phyloP scores from a whole-genome alignment of 2,888 invertebrate genomes.

The Watsonalla binaria region DNA sequence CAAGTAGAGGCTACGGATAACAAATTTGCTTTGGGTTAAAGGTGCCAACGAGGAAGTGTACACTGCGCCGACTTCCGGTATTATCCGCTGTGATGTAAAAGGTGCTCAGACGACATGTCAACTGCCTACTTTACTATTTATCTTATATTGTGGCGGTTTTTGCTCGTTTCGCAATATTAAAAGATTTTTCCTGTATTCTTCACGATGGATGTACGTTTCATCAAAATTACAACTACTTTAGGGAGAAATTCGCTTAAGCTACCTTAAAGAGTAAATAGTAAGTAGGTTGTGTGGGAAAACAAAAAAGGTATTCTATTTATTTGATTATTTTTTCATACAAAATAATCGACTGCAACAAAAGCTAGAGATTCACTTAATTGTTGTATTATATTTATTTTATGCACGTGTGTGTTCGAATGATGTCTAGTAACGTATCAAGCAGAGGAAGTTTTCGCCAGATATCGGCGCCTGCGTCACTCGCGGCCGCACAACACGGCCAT shows the following conservation, averaged over 20 bases:
- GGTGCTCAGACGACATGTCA: conserved; percentile 17
- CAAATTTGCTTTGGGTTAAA: conserved; percentile 25
- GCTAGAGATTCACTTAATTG: too few species aligned
- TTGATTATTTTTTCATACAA: too few species aligned
- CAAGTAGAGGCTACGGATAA: conserved; percentile 14
- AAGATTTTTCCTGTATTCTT: too few species aligned
- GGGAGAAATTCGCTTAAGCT: too few species aligned
- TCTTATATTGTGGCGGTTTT: conserved; percentile 11
- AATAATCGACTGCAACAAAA: too few species aligned
- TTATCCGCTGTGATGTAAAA: conserved; percentile 35
- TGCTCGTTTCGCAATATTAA: not conserved
- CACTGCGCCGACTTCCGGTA: conserved; percentile 33
- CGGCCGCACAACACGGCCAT: conserved; percentile 3
- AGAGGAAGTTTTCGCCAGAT: conserved; percentile 5
- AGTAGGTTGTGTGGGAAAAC: too few species aligned
- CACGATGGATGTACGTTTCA: too few species aligned
- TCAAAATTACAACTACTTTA: too few species aligned
- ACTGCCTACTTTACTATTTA: conserved; percentile 12
- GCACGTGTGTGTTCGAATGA: too few species aligned
- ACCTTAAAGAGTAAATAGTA: too few species aligned
- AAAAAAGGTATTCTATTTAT: too few species aligned
- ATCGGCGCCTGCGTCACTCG: conserved; percentile 11
- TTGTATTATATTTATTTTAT: too few species aligned
- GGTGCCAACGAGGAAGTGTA: conserved; percentile 43
- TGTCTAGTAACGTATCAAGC: not conserved